Conservation (phyloP, 2,888 invertebrate genomes). For the Apotomis capreana region DNA sequence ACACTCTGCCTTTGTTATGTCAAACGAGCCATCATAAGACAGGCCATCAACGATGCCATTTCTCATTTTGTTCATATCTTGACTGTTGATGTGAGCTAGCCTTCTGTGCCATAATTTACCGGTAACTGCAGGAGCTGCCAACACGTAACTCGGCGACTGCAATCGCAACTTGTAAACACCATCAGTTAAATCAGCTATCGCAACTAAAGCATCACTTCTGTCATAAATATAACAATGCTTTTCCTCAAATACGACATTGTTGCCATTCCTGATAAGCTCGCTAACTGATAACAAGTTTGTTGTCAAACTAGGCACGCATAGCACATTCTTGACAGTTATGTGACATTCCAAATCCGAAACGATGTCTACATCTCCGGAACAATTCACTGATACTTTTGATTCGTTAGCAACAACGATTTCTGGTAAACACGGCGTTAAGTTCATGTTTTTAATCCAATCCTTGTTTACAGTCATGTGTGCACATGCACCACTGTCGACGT, state of each 20-base stretch:
- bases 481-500: constrained; percentile 49
- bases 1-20: constrained; percentile 34
- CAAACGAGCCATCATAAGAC: background rate
- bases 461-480: constrained; percentile 46
- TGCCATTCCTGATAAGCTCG: no score
- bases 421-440: no score
- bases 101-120: constrained; percentile 43
- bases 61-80: constrained; percentile 44
- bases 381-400: no score
- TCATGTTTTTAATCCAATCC: constrained; percentile 20
- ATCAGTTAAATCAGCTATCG: constrained; percentile 21
- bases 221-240: no score
- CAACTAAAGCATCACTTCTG: constrained; percentile 19
- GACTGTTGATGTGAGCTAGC: constrained; percentile 43
- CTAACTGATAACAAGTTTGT: no score
- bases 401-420: no score
- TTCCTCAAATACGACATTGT: no score
- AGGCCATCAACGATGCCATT: constrained; percentile 41
- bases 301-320: no score
- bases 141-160: background rate
- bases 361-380: no score
- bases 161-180: constrained; percentile 36
- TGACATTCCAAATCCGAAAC: no score
- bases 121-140: background rate
- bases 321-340: no score